A percentile compares a stretch with the other conserved stretches of the same genome.
These are phyloP conservation scores for Crotalus horridus DNA, from an alignment of 2,113 vertebrate species.

Conservation along the genomic window DNA sequence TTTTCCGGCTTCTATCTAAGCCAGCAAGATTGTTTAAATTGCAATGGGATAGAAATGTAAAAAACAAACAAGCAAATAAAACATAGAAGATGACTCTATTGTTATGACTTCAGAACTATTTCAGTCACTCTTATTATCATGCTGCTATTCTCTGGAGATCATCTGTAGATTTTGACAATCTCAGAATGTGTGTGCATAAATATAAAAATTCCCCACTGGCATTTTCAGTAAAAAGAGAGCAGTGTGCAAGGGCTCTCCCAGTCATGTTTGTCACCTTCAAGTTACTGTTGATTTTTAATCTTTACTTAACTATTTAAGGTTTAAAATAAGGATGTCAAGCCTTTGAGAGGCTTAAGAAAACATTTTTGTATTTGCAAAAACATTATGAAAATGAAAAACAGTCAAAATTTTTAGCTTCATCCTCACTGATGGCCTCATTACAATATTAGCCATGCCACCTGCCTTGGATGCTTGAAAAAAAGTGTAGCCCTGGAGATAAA, in stretches of 20 bases:
- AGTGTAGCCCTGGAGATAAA: neutral
- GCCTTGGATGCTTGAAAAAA: neutral
- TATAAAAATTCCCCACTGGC: neutral
- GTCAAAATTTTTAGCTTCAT: neutral
- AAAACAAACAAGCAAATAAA: neutral
- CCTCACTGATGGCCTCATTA: neutral
- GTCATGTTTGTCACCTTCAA: neutral
- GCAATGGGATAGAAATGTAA: neutral
- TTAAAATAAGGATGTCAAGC: neutral
- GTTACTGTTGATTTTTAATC: neutral
- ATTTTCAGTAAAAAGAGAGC: neutral
- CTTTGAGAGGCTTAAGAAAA: neutral
- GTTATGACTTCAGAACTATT: neutral
- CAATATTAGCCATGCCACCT: neutral
- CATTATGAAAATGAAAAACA: neutral
- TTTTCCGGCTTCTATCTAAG: neutral
- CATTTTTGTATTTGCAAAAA: neutral
- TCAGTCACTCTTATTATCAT: neutral
- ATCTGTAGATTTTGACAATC: neutral
- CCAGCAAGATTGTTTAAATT: neutral
- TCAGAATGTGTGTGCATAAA: neutral
- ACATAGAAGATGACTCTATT: neutral
- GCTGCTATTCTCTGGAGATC: neutral
- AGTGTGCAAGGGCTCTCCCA: neutral
- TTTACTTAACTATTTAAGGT: neutral